Base-by-base conservation (phyloP, 92 coral and sea anemone genomes). In the Metridium senile region DNA sequence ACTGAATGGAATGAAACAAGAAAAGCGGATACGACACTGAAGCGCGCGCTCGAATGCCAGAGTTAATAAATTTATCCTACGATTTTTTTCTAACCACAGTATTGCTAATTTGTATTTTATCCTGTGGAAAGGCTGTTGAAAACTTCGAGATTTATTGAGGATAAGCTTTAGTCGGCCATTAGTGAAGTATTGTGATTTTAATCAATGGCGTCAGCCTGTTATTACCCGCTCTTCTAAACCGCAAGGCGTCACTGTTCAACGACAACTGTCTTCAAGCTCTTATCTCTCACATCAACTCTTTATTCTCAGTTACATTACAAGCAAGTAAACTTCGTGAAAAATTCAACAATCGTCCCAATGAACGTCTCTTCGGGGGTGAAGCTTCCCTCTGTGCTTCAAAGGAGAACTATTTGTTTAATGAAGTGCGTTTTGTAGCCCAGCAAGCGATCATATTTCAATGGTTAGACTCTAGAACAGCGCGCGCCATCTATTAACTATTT, bases 401-500 rank as follows among this genome's bases (percentile, higher is more conserved):
- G 49, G 49, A 30, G 33, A 2, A 1, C 43, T 30, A 13, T 63
- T 30, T 28, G 35, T 2, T 63, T n/a, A 63, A 63, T 7, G n/a
- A 3, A 28, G 69, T 30, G 21, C 43, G 69, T 28, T 30, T 63
- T 28, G 23, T 28, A 28, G 27, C 69, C 26, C 45, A 63, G 69
- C 69, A 26, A 61, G 66, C 8, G 23, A 23, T 9, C n/a, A 28
- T 58, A 29, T 73, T 53, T 59, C 39, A 62, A 71, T 28, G 51
- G 79, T 59, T 62, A 74, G 79, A 63, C 62, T 75, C 30, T 22
- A 29, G 49, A 68, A 58, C 71, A 39, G 20, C 46, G 43, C 46
- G 28, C 49, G 26, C 62, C 49, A 31, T 26, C 34, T 74, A 87
- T 82, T 78, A 82, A 77, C 78, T 77, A 82, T 72, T 87, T 87